Evolutionary conservation across 2,888 invertebrate genomes (phyloP).

Genomic region (Pyrrhosoma nymphula): DNA sequence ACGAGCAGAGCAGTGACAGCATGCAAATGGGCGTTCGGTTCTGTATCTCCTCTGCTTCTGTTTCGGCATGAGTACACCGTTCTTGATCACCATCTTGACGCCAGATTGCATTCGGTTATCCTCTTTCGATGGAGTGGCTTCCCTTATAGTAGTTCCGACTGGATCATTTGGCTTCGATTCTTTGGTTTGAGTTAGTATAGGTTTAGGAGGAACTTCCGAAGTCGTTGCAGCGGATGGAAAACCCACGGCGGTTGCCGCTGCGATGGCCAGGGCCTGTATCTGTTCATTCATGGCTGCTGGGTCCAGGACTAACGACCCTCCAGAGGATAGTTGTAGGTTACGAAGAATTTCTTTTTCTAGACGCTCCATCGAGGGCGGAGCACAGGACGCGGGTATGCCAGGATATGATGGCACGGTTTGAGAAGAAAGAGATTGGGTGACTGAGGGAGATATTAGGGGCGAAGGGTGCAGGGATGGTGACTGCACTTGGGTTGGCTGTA

Average conservation of each 20-base stretch:
- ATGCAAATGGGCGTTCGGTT: constrained; percentile 94
- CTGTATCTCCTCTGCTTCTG: constrained; percentile 94
- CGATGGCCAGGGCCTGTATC: constrained; percentile 49
- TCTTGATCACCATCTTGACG: constrained; percentile 94
- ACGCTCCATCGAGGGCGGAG: constrained; percentile 80
- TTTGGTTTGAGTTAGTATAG: constrained; percentile 47
- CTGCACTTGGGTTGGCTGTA: neutral
- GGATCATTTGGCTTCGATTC: constrained; percentile 73
- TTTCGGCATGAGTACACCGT: constrained; percentile 93
- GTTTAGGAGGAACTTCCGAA: constrained; percentile 29
- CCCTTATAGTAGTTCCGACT: neutral
- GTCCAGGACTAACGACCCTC: constrained; percentile 81
- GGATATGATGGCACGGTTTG: constrained; percentile 57
- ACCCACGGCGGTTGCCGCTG: constrained; percentile 59
- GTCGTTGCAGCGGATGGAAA: neutral
- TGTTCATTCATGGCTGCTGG: constrained; percentile 74
- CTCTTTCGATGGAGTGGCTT: constrained; percentile 73
- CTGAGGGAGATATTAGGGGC: neutral
- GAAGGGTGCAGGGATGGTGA: constrained; percentile 30
- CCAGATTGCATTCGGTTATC: constrained; percentile 78
- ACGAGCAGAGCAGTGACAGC: constrained; percentile 93
- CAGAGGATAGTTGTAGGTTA: constrained; percentile 85
- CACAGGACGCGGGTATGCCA: constrained; percentile 76
- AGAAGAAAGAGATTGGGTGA: neutral
- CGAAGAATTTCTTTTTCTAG: constrained; percentile 84